Percentiles rank a stretch among this genome's conserved stretches.
Conservation (phyloP, 2,113 vertebrate genomes). For the Edolisoma coerulescens region DNA sequence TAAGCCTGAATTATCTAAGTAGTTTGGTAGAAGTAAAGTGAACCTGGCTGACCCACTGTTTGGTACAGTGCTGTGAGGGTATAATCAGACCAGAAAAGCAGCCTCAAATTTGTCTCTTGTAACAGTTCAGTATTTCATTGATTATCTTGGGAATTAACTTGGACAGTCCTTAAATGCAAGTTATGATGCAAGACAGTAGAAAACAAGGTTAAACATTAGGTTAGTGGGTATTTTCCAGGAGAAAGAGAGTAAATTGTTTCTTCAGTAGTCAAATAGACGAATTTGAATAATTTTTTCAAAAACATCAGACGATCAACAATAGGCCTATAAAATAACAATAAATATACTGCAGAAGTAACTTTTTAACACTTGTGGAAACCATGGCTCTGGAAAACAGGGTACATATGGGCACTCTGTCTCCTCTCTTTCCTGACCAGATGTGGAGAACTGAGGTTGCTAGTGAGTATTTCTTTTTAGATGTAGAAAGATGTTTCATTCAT, state of each 20-base stretch:
- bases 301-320: background rate
- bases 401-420: background rate
- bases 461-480: conserved; percentile 5
- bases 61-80: background rate
- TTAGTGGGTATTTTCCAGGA: background rate
- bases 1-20: background rate
- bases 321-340: background rate
- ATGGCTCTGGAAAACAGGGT: background rate
- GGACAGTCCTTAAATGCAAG: background rate
- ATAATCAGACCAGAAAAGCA: background rate
- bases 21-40: background rate
- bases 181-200: background rate
- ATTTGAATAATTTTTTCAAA: background rate
- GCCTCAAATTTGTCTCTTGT: background rate
- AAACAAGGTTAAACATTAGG: background rate
- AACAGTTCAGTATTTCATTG: background rate
- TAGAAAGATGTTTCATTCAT: conserved; percentile 38
- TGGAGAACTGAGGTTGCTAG: background rate
- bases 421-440: conserved; percentile 21
- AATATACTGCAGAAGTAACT: background rate
- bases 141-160: background rate
- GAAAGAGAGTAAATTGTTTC: background rate
- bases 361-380: background rate
- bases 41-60: background rate
- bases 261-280: background rate